Evolutionary conservation across 2,113 vertebrate species (phyloP).

Genomic region (Tretioscincus oriximinensis): DNA sequence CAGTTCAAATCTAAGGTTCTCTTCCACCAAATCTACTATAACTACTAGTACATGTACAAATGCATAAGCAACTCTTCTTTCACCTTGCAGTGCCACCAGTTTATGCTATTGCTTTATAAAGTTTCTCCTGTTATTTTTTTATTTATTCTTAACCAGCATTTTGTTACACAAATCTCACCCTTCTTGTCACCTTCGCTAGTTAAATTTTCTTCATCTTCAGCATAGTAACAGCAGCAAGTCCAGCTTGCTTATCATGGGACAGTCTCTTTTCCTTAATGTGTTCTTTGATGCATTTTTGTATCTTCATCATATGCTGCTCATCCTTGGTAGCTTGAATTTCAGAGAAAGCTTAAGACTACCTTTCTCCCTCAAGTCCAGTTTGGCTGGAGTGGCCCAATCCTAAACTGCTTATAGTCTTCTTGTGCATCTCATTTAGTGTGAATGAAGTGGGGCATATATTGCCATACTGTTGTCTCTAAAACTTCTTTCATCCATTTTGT

Average conservation of each 20-base stretch:
- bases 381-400: background rate
- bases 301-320: background rate
- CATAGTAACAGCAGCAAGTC: background rate
- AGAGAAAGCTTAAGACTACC: background rate
- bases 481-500: background rate
- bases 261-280: background rate
- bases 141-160: background rate
- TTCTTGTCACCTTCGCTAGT: background rate
- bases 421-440: background rate
- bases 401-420: background rate
- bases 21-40: background rate
- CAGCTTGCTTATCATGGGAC: background rate
- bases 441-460: background rate
- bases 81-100: background rate
- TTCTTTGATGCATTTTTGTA: background rate
- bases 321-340: background rate
- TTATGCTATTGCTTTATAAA: background rate
- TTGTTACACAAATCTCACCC: too few relatives aligned
- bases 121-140: background rate
- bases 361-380: background rate
- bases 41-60: background rate
- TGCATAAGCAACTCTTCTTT: background rate
- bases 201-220: background rate
- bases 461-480: background rate
- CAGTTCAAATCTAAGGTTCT: background rate